Percentiles rank a stretch among this genome's conserved stretches.
Conservation (phyloP, 2,113 vertebrate genomes). For the Larimichthys crocea region DNA sequence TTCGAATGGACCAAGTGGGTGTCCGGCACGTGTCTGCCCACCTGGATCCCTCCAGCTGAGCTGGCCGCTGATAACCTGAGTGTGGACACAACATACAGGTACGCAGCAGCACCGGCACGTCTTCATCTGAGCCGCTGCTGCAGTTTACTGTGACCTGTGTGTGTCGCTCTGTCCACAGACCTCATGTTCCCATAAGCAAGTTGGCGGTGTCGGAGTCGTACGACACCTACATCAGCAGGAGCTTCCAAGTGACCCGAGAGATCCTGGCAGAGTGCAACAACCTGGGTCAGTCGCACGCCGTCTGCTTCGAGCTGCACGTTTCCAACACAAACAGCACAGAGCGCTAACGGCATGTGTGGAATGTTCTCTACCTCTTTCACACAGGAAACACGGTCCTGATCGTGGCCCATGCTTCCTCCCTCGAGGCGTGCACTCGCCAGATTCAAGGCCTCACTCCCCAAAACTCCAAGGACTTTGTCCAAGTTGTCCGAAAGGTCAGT, state of each 20-base stretch:
- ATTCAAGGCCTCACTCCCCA: slow-evolving; percentile 95
- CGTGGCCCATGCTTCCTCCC: slow-evolving; percentile 96
- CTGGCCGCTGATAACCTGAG: slow-evolving; percentile 91
- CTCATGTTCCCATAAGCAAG: slow-evolving; percentile 95
- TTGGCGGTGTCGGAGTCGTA: slow-evolving; percentile 93
- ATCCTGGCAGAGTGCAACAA: slow-evolving; percentile 95
- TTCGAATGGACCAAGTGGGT: slow-evolving; percentile 99
- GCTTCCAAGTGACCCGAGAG: slow-evolving; percentile 97
- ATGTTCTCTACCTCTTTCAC: slow-evolving; percentile 59
- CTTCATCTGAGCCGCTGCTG: not conserved
- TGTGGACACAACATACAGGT: slow-evolving; percentile 99
- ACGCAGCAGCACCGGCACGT: not conserved
- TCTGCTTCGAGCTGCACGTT: slow-evolving; percentile 5
- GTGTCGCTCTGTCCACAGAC: slow-evolving; percentile 81
- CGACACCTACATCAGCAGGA: slow-evolving; percentile 95
- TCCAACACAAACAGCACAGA: slow-evolving; percentile 13
- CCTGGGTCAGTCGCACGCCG: slow-evolving; percentile 83
- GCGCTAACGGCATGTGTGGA: slow-evolving; percentile 42
- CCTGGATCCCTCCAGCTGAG: slow-evolving; percentile 92
- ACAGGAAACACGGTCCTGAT: slow-evolving; percentile 96
- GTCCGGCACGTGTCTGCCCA: slow-evolving; percentile 90
- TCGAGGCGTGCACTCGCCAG: slow-evolving; percentile 98
- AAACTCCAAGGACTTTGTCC: slow-evolving; percentile 98
- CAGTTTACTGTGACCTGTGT: not conserved
- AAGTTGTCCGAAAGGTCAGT: slow-evolving; percentile 97